phyloP scores from a whole-genome alignment of 2,113 vertebrate species.

The Notechis scutatus region DNA sequence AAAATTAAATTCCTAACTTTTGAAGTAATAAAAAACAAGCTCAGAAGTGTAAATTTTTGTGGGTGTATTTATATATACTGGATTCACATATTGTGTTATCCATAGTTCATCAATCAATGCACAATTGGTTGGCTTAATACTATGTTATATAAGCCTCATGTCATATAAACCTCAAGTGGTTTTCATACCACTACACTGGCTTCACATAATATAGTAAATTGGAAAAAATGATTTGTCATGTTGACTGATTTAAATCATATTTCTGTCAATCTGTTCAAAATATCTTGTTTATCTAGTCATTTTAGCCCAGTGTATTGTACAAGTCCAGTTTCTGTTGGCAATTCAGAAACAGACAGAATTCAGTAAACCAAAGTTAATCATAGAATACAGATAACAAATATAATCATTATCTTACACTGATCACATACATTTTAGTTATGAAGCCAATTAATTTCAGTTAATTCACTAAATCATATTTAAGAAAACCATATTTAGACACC shows the following conservation, averaged over 20 bases:
- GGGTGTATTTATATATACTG: not conserved
- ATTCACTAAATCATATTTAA: not conserved
- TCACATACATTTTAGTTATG: not conserved
- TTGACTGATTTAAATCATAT: not conserved
- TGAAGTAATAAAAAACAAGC: not conserved
- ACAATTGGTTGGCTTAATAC: not conserved
- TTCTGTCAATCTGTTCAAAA: not conserved
- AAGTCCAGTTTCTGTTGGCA: not conserved
- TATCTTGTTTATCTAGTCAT: not conserved
- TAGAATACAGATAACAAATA: not conserved
- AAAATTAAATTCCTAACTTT: not conserved
- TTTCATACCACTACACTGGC: not conserved
- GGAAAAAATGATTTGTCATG: not conserved
- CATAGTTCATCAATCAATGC: not conserved
- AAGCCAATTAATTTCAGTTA: not conserved
- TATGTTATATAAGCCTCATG: not conserved
- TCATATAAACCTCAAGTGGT: not conserved
- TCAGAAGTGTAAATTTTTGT: not conserved
- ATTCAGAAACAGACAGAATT: not conserved
- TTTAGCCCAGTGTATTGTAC: not conserved
- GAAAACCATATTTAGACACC: not conserved
- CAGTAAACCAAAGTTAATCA: not conserved
- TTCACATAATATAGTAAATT: not conserved
- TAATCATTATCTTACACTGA: not conserved
- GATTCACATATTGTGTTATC: not conserved